A percentile compares a stretch with the other conserved stretches of the same genome.
Conservation (phyloP, 2,888 invertebrate species). For the Cylindroiulus punctatus region DNA sequence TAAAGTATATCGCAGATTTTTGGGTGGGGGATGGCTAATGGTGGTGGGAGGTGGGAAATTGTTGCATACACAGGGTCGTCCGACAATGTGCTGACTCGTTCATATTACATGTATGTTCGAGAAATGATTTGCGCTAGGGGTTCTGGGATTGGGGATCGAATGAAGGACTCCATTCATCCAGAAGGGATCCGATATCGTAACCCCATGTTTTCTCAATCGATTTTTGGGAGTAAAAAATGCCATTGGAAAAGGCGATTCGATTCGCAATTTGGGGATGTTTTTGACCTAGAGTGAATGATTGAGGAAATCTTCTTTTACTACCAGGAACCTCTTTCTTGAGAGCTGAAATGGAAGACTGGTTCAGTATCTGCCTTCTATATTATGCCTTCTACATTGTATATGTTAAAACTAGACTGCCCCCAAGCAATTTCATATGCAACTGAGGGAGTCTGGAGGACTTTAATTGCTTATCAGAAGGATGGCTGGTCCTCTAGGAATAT, state of each 20-base stretch:
- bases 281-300: neutral
- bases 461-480: no score
- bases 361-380: neutral
- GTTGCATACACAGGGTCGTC: conserved; percentile 12
- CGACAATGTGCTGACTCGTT: conserved; percentile 22
- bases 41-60: neutral
- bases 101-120: conserved; percentile 12
- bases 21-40: conserved; percentile 1
- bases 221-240: conserved; percentile 27
- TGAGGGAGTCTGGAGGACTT: no score
- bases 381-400: no score
- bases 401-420: no score
- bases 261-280: conserved; percentile 30
- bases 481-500: no score
- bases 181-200: conserved; percentile 29
- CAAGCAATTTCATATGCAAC: no score
- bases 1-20: neutral
- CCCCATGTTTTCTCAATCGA: conserved; percentile 42
- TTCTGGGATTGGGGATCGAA: neutral
- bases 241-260: conserved; percentile 6
- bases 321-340: neutral
- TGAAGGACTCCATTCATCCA: conserved; percentile 42
- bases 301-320: neutral
- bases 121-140: conserved; percentile 17
- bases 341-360: neutral